Evolutionary conservation across 1,140 invertebrate species (phyloP), one percentile per base, ranked within the genome.

Genomic region (Brachionus asplanchnoidis): DNA sequence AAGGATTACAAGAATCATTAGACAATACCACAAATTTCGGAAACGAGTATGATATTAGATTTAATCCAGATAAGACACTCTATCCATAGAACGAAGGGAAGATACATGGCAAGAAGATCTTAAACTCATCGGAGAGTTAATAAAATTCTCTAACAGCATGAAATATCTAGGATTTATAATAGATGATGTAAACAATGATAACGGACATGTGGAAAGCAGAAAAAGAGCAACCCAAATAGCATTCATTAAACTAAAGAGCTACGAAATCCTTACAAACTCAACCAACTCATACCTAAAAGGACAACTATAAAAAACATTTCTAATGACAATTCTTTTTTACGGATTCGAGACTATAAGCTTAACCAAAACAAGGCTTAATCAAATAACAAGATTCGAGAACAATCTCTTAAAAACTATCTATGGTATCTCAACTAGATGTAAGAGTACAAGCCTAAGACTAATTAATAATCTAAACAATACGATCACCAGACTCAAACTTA

Each of bases 51-150:
- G 68, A 73, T 12, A 42, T 73, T 12, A 73, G 40, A 42, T 73
- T 73, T 73, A 40, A 73, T 42, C 68, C 68, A 73, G 40, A 42
- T 73, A 73, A 73, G 40, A 73, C 68, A 17, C 9, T 73, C 11
- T 73, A 73, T 36, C 23, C 14, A 42, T 11, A 42, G 68, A 73
- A 12, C 11, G 68, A 42, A 73, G 36, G 40, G 68, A 73, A 40
- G 68, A 73, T 20, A 1, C 9, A n/a, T 73, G 68, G 68, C n/a
- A 73, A 40, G 68, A 73, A 17, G 32, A 40, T 14, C 68, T 73
- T 42, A 73, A 23, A 68, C 65, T 68, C 23, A 32, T 32, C 65
- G 65, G 26, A 28, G 26, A 68, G 28, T 14, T 32, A 68, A 28
- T 23, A 28, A 68, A 32, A 28, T 14, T 28, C 20, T 20, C 12